Evolutionary conservation across 2,113 vertebrate genomes (phyloP).

Genomic region (Bostrychus sinensis): DNA sequence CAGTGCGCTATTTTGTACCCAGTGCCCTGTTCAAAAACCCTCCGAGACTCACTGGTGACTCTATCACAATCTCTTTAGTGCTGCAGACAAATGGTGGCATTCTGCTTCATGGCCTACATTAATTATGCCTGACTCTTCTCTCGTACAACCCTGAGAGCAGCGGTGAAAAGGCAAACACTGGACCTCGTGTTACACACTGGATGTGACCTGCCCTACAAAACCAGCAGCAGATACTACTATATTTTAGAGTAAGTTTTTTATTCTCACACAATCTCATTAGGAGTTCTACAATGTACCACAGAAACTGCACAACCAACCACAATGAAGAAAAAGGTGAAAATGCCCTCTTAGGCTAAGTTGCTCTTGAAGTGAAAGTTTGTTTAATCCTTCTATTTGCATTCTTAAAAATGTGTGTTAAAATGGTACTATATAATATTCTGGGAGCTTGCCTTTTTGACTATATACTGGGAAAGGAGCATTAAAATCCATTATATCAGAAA

Average conservation of each 20-base stretch:
- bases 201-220: constrained; percentile 28
- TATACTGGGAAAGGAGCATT: no score
- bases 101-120: constrained; percentile 63
- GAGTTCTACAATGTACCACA: not conserved
- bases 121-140: constrained; percentile 66
- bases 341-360: not conserved
- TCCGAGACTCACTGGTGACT: constrained; percentile 34
- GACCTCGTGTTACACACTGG: constrained; percentile 11
- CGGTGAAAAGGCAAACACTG: constrained; percentile 22
- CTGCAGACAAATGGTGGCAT: constrained; percentile 63
- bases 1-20: constrained; percentile 26
- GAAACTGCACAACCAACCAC: not conserved
- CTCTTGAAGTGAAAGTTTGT: not conserved
- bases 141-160: constrained; percentile 49
- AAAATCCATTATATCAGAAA: no score
- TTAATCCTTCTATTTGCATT: not conserved
- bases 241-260: not conserved
- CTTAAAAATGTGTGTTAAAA: no score
- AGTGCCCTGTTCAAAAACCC: constrained; percentile 26
- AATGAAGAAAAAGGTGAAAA: not conserved
- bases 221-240: not conserved
- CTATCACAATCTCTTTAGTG: constrained; percentile 52
- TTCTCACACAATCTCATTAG: not conserved
- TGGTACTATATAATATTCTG: no score
- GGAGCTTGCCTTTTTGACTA: no score